A percentile compares a stretch with the other conserved stretches of the same genome.
phyloP scores from a whole-genome alignment of 2,888 invertebrate species.

The Ophioninae sp. region DNA sequence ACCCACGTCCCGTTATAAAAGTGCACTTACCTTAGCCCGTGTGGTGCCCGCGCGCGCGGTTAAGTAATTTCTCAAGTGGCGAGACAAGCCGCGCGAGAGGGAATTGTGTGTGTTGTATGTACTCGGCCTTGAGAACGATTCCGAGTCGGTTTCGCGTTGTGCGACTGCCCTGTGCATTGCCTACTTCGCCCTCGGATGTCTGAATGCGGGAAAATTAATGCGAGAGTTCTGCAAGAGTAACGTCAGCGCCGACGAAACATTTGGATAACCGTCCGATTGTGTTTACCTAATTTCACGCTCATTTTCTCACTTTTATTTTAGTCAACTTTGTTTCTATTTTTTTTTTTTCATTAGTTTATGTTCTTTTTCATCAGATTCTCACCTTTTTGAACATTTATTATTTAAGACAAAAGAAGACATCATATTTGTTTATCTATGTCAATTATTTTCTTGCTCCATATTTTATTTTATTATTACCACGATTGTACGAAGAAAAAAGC shows the following conservation, averaged over 20 bases:
- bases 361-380: too few relatives aligned
- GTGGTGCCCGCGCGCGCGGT: constrained; percentile 33
- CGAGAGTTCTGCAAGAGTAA: constrained; percentile 14
- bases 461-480: too few relatives aligned
- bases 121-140: constrained; percentile 65
- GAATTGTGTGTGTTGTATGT: constrained; percentile 37
- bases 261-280: background rate
- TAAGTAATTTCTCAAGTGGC: constrained; percentile 59
- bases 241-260: constrained; percentile 16
- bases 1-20: constrained; percentile 60
- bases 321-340: too few relatives aligned
- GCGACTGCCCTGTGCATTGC: background rate
- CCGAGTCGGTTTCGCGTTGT: constrained; percentile 34
- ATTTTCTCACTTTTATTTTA: too few relatives aligned
- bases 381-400: too few relatives aligned
- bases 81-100: constrained; percentile 42
- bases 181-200: constrained; percentile 12
- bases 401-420: too few relatives aligned
- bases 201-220: constrained; percentile 30
- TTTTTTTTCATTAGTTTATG: too few relatives aligned
- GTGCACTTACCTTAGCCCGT: constrained; percentile 48
- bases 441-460: too few relatives aligned
- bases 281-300: too few relatives aligned
- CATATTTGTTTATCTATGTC: too few relatives aligned
- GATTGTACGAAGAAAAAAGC: too few relatives aligned